phyloP scores from a whole-genome alignment of 2,113 vertebrate genomes.

The Eonycteris spelaea region DNA sequence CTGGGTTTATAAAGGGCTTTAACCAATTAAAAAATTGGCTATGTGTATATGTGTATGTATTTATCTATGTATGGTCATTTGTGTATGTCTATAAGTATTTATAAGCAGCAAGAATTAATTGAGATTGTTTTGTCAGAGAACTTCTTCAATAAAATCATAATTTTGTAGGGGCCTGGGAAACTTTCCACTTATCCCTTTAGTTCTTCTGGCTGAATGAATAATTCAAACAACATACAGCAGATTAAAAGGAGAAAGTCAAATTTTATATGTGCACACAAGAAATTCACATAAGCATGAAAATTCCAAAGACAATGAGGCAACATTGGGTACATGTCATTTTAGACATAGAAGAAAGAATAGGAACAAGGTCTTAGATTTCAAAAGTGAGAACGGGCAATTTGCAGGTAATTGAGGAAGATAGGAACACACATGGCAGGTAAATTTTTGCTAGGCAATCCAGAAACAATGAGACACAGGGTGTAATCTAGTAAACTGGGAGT shows the following conservation, averaged over 20 bases:
- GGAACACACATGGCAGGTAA: neutral
- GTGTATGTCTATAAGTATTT: neutral
- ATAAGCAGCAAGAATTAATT: neutral
- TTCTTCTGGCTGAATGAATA: neutral
- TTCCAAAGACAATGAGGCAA: neutral
- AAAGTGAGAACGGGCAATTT: neutral
- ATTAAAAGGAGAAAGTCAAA: neutral
- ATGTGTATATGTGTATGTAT: neutral
- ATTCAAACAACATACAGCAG: neutral
- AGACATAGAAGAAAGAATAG: neutral
- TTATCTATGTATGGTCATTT: rapidly evolving
- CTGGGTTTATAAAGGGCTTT: neutral
- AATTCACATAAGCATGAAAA: neutral
- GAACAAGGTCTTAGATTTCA: too few relatives aligned
- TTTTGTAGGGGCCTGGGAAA: neutral
- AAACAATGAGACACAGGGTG: neutral
- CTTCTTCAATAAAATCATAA: neutral
- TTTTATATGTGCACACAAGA: too few relatives aligned
- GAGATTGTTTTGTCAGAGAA: neutral
- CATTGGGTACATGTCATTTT: neutral
- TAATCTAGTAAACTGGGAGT: neutral
- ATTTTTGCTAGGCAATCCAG: neutral
- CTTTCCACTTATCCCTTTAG: neutral
- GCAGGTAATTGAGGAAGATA: neutral
- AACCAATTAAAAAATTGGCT: neutral